Evolutionary conservation across 2,113 vertebrate genomes (phyloP), one percentile per base, ranked within the genome.

Genomic region (Sander vitreus): DNA sequence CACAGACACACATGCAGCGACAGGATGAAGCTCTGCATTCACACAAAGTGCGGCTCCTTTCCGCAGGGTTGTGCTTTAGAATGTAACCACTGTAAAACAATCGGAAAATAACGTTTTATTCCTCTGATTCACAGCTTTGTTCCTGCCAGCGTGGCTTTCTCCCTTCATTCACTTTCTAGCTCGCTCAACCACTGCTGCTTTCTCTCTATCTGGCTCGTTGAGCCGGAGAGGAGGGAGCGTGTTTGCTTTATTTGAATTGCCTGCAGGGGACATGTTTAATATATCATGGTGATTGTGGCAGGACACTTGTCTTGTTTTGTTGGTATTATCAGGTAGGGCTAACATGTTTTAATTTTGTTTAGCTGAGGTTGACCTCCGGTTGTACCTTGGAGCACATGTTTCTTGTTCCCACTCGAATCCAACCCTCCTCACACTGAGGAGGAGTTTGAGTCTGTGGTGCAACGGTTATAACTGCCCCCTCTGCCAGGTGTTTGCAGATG

Each of bases 401-500:
- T 85, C 93, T 92, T 6, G 67, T 66, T 64, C 63, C 79, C 18
- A 80, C 75, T 79, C 91, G 85, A 1, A 12, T 74, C 98, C 98
- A 99, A 0, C 88, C 93, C 0, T 96, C 93, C 3, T 33, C 57
- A 79, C 94, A 95, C 58, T 80, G 33, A 0, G 81, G 85, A 51
- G 84, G 70, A 36, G 71, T 30, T 27, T 81, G 57, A 25, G 92
- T 93, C 1, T 89, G 76, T 3, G 92, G 91, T 50, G 84, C 67
- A 3, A 11, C 12, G 3, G 98, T 97, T 25, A 85, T 55, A 0
- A 96, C 95, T 3, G 96, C 94, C 68, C 96, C 97, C 50, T 96
- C 95, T 54, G 97, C 97, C 94, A 94, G 95, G 10, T 95, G 81
- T 84, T 98, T 99, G 88, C 98, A 99, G 36, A 99, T 94, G 90